Evolutionary conservation across 2,888 invertebrate genomes (phyloP), one percentile per base, ranked within the genome.

Genomic region (Dryobota labecula): DNA sequence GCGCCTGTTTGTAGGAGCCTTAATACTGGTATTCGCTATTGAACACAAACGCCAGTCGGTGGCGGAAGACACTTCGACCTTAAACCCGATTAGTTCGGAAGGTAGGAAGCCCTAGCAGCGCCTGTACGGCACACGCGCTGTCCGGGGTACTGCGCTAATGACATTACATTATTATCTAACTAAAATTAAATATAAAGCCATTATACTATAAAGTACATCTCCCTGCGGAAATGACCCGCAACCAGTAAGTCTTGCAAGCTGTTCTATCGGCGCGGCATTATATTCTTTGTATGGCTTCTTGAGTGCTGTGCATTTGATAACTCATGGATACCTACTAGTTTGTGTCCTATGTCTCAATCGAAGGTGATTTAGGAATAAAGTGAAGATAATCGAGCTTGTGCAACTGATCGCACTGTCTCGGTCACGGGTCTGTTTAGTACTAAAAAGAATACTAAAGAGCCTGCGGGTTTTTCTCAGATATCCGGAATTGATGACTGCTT

Each of bases 1-100:
- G n/a, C n/a, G n/a, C n/a, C n/a, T n/a, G n/a, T n/a, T n/a, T n/a
- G n/a, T n/a, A n/a, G n/a, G n/a, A n/a, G n/a, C n/a, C n/a, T n/a
- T n/a, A 36, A 33, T 76, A 61, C 33, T 57, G 45, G 18, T 58
- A 47, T 64, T 47, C 15, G 27, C 58, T 60, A 43, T n/a, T 56
- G 20, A 62, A 47, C 43, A 45, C 7, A 51, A 62, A 47, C 45
- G 41, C 51, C 13, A 27, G 47, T 36, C 9, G n/a, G 45, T 54
- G 43, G 38, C 67, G 64, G 70, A 70, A 78, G 76, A 66, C 77
- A 73, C 74, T 70, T 66, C 63, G 75, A 64, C 70, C 80, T 78
- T 81, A 89, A 90, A 87, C 87, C 78, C 84, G 85, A 89, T 90
- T 90, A 90, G 85, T 78, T 81, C 70, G 79, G 80, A 81, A 85